Evolutionary conservation across 2,113 vertebrate species (phyloP), one percentile per base, ranked within the genome.

Genomic region (Pleuronectes platessa): DNA sequence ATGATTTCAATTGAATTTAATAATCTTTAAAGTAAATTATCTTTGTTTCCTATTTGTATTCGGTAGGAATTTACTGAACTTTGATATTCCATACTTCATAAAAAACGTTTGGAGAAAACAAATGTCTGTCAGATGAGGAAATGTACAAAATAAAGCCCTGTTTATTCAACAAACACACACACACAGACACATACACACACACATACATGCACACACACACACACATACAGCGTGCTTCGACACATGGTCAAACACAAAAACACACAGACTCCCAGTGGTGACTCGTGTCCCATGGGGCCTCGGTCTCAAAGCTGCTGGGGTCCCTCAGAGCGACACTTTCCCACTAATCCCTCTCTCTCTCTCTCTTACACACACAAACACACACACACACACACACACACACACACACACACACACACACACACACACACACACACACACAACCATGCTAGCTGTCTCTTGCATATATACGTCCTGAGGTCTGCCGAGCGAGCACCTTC

Each of bases 401-500:
- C 31, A 31, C 31, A 31, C 31, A 31, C 31, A 31, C 69, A 47
- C 71, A 65, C 67, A 40, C 27, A 31, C 5, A 31, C 27, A 31
- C 27, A 31, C 27, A 31, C 27, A 31, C 4, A 31, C 27, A 31
- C 27, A 31, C 27, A 31, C 27, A 31, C 27, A 31, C 31, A 31
- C 31, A 31, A 83, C 68, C 79, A 78, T 81, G 45, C 78, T 55
- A 60, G 71, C 76, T 17, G 58, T 78, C 58, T 78, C 60, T 51
- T 23, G 54, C 69, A 40, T 58, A 54, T 65, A 83, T 69, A 77
- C 68, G 72, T 82, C 76, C 76, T 62, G 84, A 87, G 88, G 89
- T 90, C 89, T 84, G 79, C 73, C 49, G 83, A 93, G 74, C 67
- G 81, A 90, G 88, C 86, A 86, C 89, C 83, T 86, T 88, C 80